Evolutionary conservation across 1,140 invertebrate species (phyloP), one percentile per base, ranked within the genome.

Genomic region (Ooceraea biroi): DNA sequence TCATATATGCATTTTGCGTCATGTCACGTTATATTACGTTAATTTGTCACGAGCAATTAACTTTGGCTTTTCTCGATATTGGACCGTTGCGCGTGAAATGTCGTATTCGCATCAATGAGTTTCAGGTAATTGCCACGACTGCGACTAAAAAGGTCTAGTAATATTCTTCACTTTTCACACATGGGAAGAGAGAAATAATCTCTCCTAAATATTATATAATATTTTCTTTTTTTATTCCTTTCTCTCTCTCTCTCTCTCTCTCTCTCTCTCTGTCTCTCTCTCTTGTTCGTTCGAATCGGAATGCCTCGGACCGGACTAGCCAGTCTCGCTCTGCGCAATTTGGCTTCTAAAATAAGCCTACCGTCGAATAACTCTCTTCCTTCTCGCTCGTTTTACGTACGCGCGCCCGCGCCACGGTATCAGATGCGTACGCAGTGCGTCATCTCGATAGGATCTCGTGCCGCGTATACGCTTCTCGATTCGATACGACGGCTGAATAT

Each of bases 371-470:
- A 90, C 85, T 88, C 85, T 89, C 72, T 88, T 82, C 27, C 50
- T 58, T 71, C 55, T 57, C 19, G 83, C 36, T 52, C 63, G 58
- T 57, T 36, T 66, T 36, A 84, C 74, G 85, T 88, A 89, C 86
- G 90, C 90, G 87, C 88, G 90, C 87, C 90, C 90, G 87, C 88
- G 89, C 90, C 91, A 90, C 90, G 87, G 90, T 94, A 94, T 93
- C 93, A 94, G 92, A 92, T 94, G 93, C 92, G 89, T 93, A 91
- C 85, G 93, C 93, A 93, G 91, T 94, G 92, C 92, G 90, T 94
- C 93, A 94, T 93, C 84, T 92, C 89, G 93, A 94, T 94, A 94
- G 89, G 91, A 94, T 94, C 93, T 93, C 52, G 66, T 68, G 77
- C 17, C 66, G 63, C 61, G 66, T 86, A 78, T 69, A 87, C 69